Conservation (phyloP, 2,888 invertebrate species). For the Troides aeacus region DNA sequence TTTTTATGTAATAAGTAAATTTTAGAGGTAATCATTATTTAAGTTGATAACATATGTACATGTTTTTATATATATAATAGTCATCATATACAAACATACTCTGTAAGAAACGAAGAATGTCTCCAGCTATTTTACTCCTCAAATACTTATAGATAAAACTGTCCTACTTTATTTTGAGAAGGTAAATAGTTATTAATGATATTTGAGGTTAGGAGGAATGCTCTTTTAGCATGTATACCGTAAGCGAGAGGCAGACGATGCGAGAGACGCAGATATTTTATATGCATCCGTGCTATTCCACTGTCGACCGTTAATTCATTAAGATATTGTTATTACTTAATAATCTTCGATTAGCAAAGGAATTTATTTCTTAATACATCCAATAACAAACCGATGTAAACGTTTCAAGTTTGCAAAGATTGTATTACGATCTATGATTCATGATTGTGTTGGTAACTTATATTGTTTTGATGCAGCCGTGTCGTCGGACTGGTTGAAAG, state of each 20-base stretch:
- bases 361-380: constrained; percentile 30
- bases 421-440: constrained; percentile 26
- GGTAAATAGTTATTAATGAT: constrained; percentile 8
- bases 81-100: no score
- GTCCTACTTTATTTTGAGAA: not conserved
- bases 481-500: constrained; percentile 30
- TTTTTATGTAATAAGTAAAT: no score
- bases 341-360: constrained; percentile 26
- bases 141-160: not conserved
- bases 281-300: constrained; percentile 12
- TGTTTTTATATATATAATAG: no score
- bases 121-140: not conserved
- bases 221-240: not conserved
- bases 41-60: no score
- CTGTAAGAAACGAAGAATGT: not conserved
- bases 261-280: constrained; percentile 6
- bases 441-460: constrained; percentile 16
- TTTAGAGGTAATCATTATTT: no score
- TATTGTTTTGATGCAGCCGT: constrained; percentile 14
- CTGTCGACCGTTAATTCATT: constrained; percentile 24
- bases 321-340: constrained; percentile 32
- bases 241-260: constrained; percentile 6
- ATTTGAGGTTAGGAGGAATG: constrained; percentile 3
- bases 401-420: constrained; percentile 15
- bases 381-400: constrained; percentile 23